Evolutionary conservation across 2,113 vertebrate genomes (phyloP).

Genomic region (Oryzias celebensis): DNA sequence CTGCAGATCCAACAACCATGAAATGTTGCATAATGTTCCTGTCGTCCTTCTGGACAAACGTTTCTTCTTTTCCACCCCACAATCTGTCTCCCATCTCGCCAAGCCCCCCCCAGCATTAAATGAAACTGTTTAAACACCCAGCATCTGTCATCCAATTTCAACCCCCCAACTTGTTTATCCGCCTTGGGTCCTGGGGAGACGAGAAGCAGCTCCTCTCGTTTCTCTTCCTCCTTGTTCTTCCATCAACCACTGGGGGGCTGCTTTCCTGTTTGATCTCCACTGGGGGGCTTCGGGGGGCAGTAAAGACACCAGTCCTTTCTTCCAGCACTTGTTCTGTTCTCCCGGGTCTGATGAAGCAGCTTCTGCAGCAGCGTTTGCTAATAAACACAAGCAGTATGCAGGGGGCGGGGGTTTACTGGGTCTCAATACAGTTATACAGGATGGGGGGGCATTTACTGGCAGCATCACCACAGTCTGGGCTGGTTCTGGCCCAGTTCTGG

Average conservation of each 20-base stretch:
- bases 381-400: slow-evolving; percentile 27
- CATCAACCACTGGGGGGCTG: slow-evolving; percentile 52
- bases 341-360: slow-evolving; percentile 51
- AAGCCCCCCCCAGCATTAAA: slow-evolving; percentile 62
- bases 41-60: no score
- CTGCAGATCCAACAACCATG: no score
- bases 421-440: no score
- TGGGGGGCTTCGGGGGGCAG: slow-evolving; percentile 45
- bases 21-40: no score
- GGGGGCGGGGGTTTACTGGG: no score
- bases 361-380: slow-evolving; percentile 42
- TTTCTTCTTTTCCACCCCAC: no score
- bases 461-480: no score
- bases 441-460: no score
- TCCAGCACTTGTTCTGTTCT: slow-evolving; percentile 55
- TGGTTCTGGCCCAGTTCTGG: no score
- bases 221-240: slow-evolving; percentile 49
- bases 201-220: slow-evolving; percentile 56
- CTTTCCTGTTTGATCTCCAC: slow-evolving; percentile 61
- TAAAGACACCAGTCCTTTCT: slow-evolving; percentile 68
- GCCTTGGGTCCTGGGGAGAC: slow-evolving; percentile 66
- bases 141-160: slow-evolving; percentile 76
- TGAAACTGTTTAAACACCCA: slow-evolving; percentile 72
- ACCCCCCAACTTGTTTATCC: slow-evolving; percentile 72
- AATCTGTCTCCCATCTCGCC: slow-evolving; percentile 51